Conservation (phyloP, 2,888 invertebrate species). For the Bunonema sp. region DNA sequence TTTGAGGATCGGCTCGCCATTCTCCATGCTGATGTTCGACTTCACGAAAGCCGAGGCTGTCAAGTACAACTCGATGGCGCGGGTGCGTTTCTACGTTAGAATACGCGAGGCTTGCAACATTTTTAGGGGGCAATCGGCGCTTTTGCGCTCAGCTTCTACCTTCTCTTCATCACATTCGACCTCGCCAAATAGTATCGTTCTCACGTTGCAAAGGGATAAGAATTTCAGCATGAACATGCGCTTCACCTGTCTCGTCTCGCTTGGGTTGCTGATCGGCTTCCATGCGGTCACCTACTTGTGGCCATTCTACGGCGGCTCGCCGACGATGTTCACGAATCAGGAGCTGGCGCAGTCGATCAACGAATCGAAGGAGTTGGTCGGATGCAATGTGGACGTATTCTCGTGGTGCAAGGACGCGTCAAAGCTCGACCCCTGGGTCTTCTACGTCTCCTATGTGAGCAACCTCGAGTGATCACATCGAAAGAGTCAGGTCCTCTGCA, state of each 20-base stretch:
- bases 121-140: too few relatives aligned
- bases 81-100: too few relatives aligned
- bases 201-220: too few relatives aligned
- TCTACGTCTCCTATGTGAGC: constrained; percentile 8
- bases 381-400: constrained; percentile 9
- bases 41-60: constrained; percentile 44
- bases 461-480: too few relatives aligned
- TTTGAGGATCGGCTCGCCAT: constrained; percentile 34
- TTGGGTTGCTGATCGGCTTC: neutral
- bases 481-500: too few relatives aligned
- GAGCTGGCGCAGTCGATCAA: neutral
- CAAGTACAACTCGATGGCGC: constrained; percentile 38
- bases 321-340: neutral
- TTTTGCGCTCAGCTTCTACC: too few relatives aligned
- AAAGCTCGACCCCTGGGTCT: too few relatives aligned
- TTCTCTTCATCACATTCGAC: too few relatives aligned
- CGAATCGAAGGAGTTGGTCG: constrained; percentile 8
- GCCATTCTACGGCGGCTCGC: neutral
- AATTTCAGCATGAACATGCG: neutral
- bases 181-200: too few relatives aligned
- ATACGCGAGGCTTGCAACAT: too few relatives aligned
- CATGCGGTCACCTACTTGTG: neutral
- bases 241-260: neutral
- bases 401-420: constrained; percentile 9
- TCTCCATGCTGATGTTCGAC: constrained; percentile 46